Evolutionary conservation across 2,113 vertebrate species (phyloP), one percentile per base, ranked within the genome.

Genomic region (Atractosteus spatula): DNA sequence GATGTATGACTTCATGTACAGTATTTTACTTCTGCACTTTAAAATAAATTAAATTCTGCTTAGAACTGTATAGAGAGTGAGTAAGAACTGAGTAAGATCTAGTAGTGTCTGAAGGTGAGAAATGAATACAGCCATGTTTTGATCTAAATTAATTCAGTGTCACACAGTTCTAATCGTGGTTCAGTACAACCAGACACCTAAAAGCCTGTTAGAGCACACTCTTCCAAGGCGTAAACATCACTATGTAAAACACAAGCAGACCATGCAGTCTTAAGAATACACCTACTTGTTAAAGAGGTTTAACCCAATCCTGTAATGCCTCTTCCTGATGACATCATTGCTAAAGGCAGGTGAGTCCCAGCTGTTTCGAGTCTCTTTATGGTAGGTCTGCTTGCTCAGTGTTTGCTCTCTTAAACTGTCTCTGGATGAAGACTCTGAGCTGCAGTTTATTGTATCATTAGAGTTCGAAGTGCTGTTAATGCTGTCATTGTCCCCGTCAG

Each of bases 211-310:
- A 29, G 29, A 29, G 29, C 29, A 29, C 69, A 62, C 47, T 10
- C 2, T 2, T 51, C 10, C 47, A 51, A 51, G 5, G 47, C 47
- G 1, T 51, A 51, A 51, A 10, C 47, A 5, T 10, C 47, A 10
- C 5, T 0, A 51, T 7, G 47, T 10, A 51, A 51, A 51, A 7
- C 47, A 51, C 47, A 10, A 51, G 47, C 47, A 51, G 47, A 51
- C 47, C 47, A 7, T 5, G 47, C 47, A 5, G 5, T 51, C 47
- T 10, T 5, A 51, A 51, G 47, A 5, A 1, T 3, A 13, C 67
- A 94, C 96, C 74, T 93, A 99, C 97, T 98, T 99, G 91, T 99
- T 99, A 77, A 99, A 99, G 79, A 99, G 95, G 79, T 99, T 99
- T 68, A 99, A 92, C 41, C 97, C 97, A 2, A 99, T 98, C 77